Percentiles rank a stretch among this genome's conserved stretches.
These are phyloP conservation scores for Chloropsis hardwickii DNA, from an alignment of 2,113 vertebrate genomes.

Conservation along the genomic window DNA sequence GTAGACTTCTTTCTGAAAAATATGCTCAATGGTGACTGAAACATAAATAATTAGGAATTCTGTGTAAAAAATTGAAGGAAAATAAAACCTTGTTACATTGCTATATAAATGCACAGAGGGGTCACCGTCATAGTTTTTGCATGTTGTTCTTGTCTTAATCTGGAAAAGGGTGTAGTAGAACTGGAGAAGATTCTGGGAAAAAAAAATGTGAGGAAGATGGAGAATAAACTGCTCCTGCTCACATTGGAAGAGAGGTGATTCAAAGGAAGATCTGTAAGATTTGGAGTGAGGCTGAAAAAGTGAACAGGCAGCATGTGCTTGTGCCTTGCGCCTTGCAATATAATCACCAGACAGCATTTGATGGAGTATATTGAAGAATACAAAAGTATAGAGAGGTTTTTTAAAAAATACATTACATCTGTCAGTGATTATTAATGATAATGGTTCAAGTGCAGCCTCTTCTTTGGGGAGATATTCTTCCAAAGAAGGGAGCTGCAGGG, in stretches of 20 bases:
- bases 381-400: neutral
- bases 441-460: neutral
- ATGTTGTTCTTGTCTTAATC: neutral
- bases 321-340: neutral
- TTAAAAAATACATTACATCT: rapidly evolving
- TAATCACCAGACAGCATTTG: neutral
- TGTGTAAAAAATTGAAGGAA: neutral
- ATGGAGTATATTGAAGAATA: neutral
- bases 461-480: neutral
- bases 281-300: neutral
- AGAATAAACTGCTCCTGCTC: neutral
- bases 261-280: neutral
- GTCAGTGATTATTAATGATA: neutral
- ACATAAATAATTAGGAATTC: neutral
- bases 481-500: neutral
- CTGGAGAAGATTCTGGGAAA: neutral
- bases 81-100: neutral
- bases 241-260: neutral
- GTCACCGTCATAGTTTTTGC: neutral
- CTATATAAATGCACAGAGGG: neutral
- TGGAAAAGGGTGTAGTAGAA: neutral
- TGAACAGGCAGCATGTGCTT: neutral
- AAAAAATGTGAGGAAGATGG: neutral
- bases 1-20: neutral
- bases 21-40: neutral